Evolutionary conservation across 2,113 vertebrate species (phyloP).

Genomic region (Aix galericulata): DNA sequence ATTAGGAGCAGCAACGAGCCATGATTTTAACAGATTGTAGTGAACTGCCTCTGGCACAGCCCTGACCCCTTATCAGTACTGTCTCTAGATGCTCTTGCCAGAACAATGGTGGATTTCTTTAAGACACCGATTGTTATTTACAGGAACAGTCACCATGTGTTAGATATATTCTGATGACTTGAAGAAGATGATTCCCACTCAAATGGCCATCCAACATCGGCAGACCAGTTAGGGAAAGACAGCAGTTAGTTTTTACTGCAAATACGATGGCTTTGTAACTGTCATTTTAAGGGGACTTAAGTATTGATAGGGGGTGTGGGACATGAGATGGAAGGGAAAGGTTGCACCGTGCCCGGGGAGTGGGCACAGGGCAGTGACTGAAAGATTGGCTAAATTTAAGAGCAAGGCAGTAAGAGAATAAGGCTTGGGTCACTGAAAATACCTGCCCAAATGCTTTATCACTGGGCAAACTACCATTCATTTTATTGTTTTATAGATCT

Average conservation of each 20-base stretch:
- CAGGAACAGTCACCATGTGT: not conserved
- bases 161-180: not conserved
- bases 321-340: not conserved
- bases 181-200: not conserved
- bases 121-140: not conserved
- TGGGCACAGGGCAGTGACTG: not conserved
- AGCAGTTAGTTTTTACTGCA: not conserved
- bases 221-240: not conserved
- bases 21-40: not conserved
- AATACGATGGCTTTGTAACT: not conserved
- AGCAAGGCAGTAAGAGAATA: not conserved
- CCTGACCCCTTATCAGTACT: not conserved
- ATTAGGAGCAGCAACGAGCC: not conserved
- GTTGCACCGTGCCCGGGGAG: not conserved
- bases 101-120: not conserved
- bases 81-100: not conserved
- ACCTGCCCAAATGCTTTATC: not conserved
- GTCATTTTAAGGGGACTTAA: not conserved
- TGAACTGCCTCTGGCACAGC: not conserved
- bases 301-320: fast-evolving
- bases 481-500: not conserved
- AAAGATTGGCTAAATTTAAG: not conserved
- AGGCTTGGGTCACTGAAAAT: not conserved
- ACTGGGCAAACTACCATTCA: not conserved
- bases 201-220: not conserved